Evolutionary conservation across 1,140 invertebrate species (phyloP).

Genomic region (Tetramorium parvispinum): DNA sequence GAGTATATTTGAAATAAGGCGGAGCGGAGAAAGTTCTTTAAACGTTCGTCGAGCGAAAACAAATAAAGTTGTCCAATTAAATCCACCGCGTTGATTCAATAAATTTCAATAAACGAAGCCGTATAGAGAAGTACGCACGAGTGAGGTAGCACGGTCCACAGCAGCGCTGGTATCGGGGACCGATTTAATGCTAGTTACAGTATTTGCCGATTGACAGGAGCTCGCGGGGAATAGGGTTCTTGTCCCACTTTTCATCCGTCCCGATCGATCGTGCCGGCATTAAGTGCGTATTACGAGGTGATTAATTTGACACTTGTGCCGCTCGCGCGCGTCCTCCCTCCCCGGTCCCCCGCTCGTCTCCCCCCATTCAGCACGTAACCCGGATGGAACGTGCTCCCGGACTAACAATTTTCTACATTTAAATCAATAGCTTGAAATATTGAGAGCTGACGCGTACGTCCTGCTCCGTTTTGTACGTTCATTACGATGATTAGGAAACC

Average conservation of each 20-base stretch:
- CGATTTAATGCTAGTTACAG: slow-evolving; percentile 52
- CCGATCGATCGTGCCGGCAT: slow-evolving; percentile 69
- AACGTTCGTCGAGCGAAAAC: background rate
- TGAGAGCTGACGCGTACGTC: background rate
- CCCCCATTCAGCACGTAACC: background rate
- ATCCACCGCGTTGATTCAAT: background rate
- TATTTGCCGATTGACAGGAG: slow-evolving; percentile 62
- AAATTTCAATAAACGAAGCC: background rate
- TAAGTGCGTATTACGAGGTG: slow-evolving; percentile 74
- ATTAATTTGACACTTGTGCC: slow-evolving; percentile 74
- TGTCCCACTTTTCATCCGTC: slow-evolving; percentile 73
- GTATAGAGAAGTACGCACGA: background rate
- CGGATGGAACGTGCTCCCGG: background rate
- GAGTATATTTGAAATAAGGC: background rate
- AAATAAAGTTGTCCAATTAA: slow-evolving; percentile 9
- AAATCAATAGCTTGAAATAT: slow-evolving; percentile 37
- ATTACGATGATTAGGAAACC: slow-evolving; percentile 24
- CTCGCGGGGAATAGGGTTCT: slow-evolving; percentile 45
- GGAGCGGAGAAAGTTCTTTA: background rate
- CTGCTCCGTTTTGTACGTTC: background rate
- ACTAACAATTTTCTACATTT: slow-evolving; percentile 54
- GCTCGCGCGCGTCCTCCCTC: background rate
- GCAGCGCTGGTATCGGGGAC: background rate
- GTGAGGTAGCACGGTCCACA: slow-evolving; percentile 44
- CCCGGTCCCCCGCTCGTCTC: background rate